Percentiles rank a stretch among this genome's conserved stretches.
Conservation (phyloP, 2,113 vertebrate species). For the Turnix velox region DNA sequence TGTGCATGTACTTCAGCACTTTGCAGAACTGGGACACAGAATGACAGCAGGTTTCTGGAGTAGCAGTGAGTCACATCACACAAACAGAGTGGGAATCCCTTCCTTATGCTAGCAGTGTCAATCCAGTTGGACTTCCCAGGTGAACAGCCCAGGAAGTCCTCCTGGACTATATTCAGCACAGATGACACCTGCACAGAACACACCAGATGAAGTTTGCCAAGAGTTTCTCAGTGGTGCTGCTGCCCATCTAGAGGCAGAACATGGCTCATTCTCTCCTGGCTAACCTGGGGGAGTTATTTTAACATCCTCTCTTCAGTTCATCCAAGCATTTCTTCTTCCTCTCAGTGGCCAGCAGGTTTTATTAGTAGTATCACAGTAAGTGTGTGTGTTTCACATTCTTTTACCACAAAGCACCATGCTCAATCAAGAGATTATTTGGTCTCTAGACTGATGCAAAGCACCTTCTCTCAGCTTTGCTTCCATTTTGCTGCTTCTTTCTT, state of each 20-base stretch:
- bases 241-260: neutral
- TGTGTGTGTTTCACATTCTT: neutral
- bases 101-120: neutral
- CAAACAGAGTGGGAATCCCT: neutral
- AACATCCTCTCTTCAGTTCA: neutral
- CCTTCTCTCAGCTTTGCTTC: neutral
- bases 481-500: neutral
- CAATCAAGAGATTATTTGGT: neutral
- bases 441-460: neutral
- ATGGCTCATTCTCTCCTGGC: neutral
- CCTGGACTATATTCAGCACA: neutral
- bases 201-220: neutral
- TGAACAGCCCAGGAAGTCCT: neutral
- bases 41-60: constrained; percentile 11
- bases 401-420: neutral
- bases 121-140: neutral
- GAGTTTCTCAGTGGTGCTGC: neutral
- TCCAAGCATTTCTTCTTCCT: neutral
- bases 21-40: constrained; percentile 8
- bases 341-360: neutral
- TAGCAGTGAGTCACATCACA: neutral
- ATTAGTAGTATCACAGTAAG: neutral
- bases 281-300: neutral
- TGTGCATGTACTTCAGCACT: neutral
- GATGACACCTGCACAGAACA: neutral